Evolutionary conservation across 2,113 vertebrate species (phyloP).

Genomic region (Bos indicus): DNA sequence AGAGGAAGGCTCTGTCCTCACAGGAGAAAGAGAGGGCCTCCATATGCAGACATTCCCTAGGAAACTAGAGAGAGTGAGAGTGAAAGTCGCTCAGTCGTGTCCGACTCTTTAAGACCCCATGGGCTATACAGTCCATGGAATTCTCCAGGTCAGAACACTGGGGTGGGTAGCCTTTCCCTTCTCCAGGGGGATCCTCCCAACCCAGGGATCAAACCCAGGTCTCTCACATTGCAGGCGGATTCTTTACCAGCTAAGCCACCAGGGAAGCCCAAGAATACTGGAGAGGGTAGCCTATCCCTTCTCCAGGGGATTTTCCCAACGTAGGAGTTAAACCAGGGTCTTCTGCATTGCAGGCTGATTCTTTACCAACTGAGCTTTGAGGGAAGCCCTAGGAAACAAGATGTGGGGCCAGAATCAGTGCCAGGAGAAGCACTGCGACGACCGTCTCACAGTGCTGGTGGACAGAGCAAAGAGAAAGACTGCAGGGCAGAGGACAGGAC

Average conservation of each 20-base stretch:
- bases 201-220: background rate
- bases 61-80: background rate
- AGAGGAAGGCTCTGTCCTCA: background rate
- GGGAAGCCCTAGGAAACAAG: background rate
- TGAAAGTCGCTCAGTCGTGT: background rate
- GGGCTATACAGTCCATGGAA: background rate
- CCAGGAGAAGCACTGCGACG: accelerated
- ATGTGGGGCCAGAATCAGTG: background rate
- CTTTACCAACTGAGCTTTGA: background rate
- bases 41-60: background rate
- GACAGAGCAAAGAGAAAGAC: background rate
- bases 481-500: background rate
- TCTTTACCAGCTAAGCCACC: background rate
- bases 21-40: background rate
- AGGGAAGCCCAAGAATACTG: background rate
- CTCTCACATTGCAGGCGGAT: background rate
- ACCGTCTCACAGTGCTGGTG: background rate
- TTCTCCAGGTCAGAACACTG: background rate
- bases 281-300: background rate
- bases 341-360: background rate
- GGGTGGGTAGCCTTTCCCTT: background rate
- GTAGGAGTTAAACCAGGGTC: background rate
- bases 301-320: background rate
- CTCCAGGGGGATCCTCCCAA: background rate
- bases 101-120: background rate